Conservation (phyloP, 2,113 vertebrate species). For the Chaetura pelagica region DNA sequence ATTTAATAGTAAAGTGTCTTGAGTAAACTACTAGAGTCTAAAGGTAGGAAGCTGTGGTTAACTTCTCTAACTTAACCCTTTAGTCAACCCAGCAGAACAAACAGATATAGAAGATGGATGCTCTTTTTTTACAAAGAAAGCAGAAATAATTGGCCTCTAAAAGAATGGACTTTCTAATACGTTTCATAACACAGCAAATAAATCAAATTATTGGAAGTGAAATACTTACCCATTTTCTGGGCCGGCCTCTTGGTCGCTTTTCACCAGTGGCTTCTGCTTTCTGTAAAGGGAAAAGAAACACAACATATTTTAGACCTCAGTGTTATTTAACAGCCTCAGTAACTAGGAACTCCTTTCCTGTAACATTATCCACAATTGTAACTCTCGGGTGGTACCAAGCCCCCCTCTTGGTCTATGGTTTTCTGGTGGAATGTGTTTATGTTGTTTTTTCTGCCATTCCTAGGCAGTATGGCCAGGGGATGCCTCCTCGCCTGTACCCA, state of each 20-base stretch:
- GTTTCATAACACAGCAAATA: conserved; percentile 30
- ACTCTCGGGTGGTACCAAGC: conserved; percentile 9
- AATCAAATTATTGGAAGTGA: not conserved
- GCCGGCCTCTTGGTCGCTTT: conserved; percentile 94
- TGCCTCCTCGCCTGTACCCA: fast-evolving
- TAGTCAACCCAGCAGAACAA: conserved; percentile 8
- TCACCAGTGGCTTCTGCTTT: conserved; percentile 93
- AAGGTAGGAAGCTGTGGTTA: conserved; percentile 48
- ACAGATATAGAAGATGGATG: not conserved
- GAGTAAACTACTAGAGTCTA: conserved; percentile 60
- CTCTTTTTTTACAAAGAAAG: not conserved
- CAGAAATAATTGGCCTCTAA: not conserved
- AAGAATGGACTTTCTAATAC: not conserved
- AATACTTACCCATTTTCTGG: conserved; percentile 97
- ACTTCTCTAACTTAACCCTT: conserved; percentile 56
- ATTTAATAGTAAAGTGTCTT: conserved; percentile 57
- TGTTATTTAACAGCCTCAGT: not conserved
- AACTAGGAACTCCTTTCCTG: conserved; percentile 29
- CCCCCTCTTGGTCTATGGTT: not conserved
- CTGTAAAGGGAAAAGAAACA: conserved; percentile 76
- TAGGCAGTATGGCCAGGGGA: not conserved
- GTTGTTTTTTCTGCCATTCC: not conserved
- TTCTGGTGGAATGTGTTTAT: not conserved
- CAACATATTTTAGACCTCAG: conserved; percentile 52
- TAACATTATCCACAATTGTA: not conserved